Evolutionary conservation across 2,113 vertebrate genomes (phyloP).

Genomic region (Rhinolophus sinicus): DNA sequence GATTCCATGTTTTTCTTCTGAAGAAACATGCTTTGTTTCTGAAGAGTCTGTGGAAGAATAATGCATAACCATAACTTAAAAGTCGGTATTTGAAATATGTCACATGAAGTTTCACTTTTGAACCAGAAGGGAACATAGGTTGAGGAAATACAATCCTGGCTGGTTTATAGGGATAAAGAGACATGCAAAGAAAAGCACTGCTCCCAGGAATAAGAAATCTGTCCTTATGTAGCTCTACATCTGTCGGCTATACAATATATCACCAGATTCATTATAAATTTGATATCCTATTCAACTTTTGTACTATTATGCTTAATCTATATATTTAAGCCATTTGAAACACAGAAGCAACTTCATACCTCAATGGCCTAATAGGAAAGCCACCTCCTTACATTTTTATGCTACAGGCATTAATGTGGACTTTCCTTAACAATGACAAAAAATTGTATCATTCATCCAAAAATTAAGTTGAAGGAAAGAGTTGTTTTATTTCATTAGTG

Average conservation of each 20-base stretch:
- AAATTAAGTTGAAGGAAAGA: background rate
- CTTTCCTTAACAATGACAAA: background rate
- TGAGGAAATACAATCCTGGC: background rate
- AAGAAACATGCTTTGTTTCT: background rate
- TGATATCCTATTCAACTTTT: background rate
- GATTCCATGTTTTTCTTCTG: background rate
- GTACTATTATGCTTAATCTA: background rate
- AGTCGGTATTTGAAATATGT: background rate
- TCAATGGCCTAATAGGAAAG: background rate
- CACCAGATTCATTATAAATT: background rate
- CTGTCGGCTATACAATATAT: background rate
- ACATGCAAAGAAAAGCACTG: background rate
- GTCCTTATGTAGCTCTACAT: background rate
- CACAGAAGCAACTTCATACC: background rate
- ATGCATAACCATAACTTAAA: background rate
- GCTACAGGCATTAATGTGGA: background rate
- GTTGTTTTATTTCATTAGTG: background rate
- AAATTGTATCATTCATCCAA: background rate
- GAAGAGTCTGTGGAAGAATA: background rate
- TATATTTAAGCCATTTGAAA: background rate
- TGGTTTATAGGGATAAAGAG: background rate
- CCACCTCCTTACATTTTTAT: background rate
- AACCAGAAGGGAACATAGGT: background rate
- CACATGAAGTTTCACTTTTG: background rate
- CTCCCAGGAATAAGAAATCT: background rate